These are phyloP conservation scores for Gryllus bimaculatus DNA, from an alignment of 1,140 invertebrate genomes.

Conservation along the genomic window DNA sequence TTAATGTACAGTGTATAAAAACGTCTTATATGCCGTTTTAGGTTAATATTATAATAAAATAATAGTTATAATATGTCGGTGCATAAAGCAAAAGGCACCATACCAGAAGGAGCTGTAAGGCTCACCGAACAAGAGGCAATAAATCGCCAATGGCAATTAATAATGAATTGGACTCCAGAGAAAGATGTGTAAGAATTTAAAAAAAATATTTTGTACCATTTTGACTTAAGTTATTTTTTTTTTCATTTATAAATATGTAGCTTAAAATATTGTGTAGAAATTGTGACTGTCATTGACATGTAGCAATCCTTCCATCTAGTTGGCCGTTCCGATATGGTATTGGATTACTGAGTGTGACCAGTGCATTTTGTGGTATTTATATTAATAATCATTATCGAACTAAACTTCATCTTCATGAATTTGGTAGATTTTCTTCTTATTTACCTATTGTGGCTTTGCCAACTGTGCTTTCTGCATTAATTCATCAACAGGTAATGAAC, in stretches of 20 bases:
- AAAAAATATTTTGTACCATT: not conserved
- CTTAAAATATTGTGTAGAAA: too few relatives aligned
- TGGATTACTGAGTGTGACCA: not conserved
- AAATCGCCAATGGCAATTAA: constrained; percentile 23
- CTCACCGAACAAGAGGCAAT: constrained; percentile 17
- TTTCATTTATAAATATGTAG: not conserved
- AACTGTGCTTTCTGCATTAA: not conserved
- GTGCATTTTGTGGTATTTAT: constrained; percentile 17
- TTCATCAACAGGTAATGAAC: constrained; percentile 27
- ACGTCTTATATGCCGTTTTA: too few relatives aligned
- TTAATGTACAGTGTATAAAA: too few relatives aligned
- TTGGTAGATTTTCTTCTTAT: constrained; percentile 24
- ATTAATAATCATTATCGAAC: constrained; percentile 29
- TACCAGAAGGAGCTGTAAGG: not conserved
- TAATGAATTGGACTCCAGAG: constrained; percentile 26
- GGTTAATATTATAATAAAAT: too few relatives aligned
- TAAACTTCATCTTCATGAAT: constrained; percentile 28
- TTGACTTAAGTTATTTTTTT: not conserved
- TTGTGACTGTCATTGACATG: too few relatives aligned
- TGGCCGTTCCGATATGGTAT: constrained; percentile 15
- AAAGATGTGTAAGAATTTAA: constrained; percentile 29
- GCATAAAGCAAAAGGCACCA: not conserved
- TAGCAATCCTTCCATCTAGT: not conserved
- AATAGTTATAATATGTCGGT: not conserved
- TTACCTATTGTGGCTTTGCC: constrained; percentile 21